Percentiles rank a stretch among this genome's conserved stretches.
Conservation (phyloP, 2,797 vertebrate species). For the Muscicapa striata region DNA sequence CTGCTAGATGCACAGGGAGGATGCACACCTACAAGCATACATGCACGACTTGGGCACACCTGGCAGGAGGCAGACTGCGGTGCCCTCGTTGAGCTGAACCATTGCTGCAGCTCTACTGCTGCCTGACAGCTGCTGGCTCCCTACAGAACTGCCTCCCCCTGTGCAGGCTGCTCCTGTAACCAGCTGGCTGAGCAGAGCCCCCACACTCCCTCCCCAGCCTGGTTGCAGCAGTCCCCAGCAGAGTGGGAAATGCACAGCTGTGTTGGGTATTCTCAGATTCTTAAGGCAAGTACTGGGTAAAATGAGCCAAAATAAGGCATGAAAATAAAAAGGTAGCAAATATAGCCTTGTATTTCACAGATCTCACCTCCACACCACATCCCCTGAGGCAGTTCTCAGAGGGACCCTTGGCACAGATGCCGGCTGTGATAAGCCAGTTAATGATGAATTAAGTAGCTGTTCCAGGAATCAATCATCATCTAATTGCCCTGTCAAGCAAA, state of each 20-base stretch:
- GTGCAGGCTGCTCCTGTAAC: background rate
- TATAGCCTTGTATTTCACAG: background rate
- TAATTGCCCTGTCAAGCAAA: conserved; percentile 62
- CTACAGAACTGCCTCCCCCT: rapidly evolving
- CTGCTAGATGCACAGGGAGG: background rate
- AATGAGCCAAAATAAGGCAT: background rate
- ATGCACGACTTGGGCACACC: rapidly evolving
- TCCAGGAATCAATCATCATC: conserved; percentile 58
- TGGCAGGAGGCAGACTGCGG: background rate
- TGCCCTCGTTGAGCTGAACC: background rate
- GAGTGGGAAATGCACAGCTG: background rate
- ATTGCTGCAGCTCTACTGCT: background rate
- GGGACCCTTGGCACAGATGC: conserved; percentile 28
- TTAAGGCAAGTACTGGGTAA: background rate
- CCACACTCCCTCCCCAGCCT: background rate
- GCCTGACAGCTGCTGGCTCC: background rate
- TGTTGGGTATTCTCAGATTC: background rate
- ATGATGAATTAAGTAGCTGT: conserved; percentile 61
- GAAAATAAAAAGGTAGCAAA: background rate
- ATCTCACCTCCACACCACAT: background rate
- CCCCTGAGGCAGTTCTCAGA: background rate
- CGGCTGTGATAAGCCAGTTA: conserved; percentile 28
- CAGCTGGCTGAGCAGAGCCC: background rate
- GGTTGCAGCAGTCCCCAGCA: background rate
- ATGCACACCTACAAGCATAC: background rate